phyloP scores from a whole-genome alignment of 2,797 vertebrate species.

The Enteromius paludinosus region DNA sequence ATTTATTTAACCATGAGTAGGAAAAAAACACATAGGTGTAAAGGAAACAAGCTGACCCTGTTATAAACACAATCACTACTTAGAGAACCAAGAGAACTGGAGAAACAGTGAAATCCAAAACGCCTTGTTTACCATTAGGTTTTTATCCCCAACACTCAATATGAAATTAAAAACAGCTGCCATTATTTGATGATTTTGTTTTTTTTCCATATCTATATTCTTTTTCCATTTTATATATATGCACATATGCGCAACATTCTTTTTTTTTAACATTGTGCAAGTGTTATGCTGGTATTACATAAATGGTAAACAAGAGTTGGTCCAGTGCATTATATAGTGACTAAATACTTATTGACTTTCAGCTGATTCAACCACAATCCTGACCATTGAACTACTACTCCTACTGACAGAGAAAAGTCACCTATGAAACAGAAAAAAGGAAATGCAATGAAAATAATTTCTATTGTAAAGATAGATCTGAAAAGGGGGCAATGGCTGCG shows the following conservation, averaged over 20 bases:
- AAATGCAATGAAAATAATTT: conserved; percentile 2
- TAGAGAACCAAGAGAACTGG: conserved; percentile 81
- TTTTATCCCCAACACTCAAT: conserved; percentile 75
- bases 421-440: conserved; percentile 39
- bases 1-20: conserved; percentile 92
- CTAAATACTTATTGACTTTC: conserved; percentile 58
- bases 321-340: conserved; percentile 86
- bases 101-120: conserved; percentile 80
- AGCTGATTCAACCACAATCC: conserved; percentile 58
- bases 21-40: conserved; percentile 86
- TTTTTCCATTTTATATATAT: no score
- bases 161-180: conserved; percentile 85
- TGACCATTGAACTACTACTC: conserved; percentile 58
- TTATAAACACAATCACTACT: conserved; percentile 89
- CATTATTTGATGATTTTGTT: conserved; percentile 63
- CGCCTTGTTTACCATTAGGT: conserved; percentile 86
- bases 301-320: conserved; percentile 89
- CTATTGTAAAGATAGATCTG: conserved; percentile 50
- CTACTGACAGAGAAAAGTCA: conserved; percentile 55
- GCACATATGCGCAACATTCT: conserved; percentile 58
- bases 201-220: not conserved
- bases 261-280: conserved; percentile 82
- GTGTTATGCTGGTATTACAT: conserved; percentile 86
- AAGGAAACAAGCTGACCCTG: conserved; percentile 88
- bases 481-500: not conserved